Conservation (phyloP, 2,888 invertebrate species). For the Ornithoptera priamus region DNA sequence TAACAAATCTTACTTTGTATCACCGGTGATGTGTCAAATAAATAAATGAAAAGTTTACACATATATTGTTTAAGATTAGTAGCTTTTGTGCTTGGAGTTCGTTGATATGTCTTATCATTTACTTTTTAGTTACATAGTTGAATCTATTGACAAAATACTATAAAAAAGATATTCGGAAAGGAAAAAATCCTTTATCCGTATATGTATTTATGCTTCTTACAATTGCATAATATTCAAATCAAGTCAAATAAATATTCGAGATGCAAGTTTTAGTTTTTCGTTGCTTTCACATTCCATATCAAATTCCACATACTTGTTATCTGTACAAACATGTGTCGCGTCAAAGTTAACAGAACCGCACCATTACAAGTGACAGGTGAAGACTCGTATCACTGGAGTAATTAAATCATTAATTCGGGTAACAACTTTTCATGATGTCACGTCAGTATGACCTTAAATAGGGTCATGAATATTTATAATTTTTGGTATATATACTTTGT, state of each 20-base stretch:
- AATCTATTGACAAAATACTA: too few relatives aligned
- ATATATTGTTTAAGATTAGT: too few relatives aligned
- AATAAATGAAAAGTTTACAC: too few relatives aligned
- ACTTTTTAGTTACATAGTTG: too few relatives aligned
- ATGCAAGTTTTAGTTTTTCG: not conserved
- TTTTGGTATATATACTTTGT: not conserved
- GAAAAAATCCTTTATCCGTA: too few relatives aligned
- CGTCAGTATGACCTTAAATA: constrained; percentile 19
- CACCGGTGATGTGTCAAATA: too few relatives aligned
- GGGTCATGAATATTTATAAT: constrained; percentile 13
- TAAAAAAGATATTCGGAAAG: too few relatives aligned
- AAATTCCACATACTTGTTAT: constrained; percentile 24
- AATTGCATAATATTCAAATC: not conserved
- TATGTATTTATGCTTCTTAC: not conserved
- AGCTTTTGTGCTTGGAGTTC: too few relatives aligned
- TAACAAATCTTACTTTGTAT: too few relatives aligned
- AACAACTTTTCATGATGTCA: constrained; percentile 27
- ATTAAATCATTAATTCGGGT: constrained; percentile 27
- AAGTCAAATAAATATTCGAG: not conserved
- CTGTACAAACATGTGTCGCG: constrained; percentile 25
- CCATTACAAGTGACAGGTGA: constrained; percentile 22
- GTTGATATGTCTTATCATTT: too few relatives aligned
- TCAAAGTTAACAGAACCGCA: constrained; percentile 19
- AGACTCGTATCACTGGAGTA: constrained; percentile 27
- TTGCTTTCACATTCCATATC: constrained; percentile 29